Evolutionary conservation across 2,797 vertebrate species (phyloP), one percentile per base, ranked within the genome.

Genomic region (Acrocephalus scirpaceus): DNA sequence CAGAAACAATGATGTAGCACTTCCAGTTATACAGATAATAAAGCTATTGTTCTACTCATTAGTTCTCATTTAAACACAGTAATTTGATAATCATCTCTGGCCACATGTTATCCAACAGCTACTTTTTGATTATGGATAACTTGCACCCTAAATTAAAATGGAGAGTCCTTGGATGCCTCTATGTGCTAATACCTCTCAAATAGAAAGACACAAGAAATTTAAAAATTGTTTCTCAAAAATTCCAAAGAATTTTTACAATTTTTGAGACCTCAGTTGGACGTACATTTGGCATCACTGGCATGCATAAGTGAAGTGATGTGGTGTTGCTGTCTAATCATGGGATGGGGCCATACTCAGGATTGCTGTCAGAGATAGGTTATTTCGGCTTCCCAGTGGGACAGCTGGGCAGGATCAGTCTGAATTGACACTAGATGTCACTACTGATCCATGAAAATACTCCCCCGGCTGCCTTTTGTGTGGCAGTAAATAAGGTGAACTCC

Each of bases 351-450:
- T 10, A 57, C 7, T 30, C 23, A 22, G n/a, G 22, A 40, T n/a
- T 64, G 57, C 13, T n/a, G 16, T 25, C 50, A 79, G 25, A n/a
- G 6, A 10, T 10, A 62, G 5, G 2, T 29, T 1, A 38, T 45
- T 76, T 45, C 6, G 0, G 11, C 20, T 65, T 90, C 72, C 74
- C 21, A 2, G 40, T 27, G 56, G 87, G 67, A 40, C 9, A 21
- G 21, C 22, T 32, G 26, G 27, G n/a, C 70, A 56, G 51, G 44
- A 48, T 51, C 82, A 30, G 61, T 22, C 40, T 40, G 15, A 65
- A 13, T 4, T 74, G 69, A 94, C 97, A 3, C 97, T 97, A 98
- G 98, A 92, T 98, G 98, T 96, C 98, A 97, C 92, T 84, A 89
- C 89, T 66, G 86, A 38, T 91, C 94, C 95, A 95, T 27, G 32